Evolutionary conservation across 2,113 vertebrate species (phyloP).

Genomic region (Orthochromis indermauri): DNA sequence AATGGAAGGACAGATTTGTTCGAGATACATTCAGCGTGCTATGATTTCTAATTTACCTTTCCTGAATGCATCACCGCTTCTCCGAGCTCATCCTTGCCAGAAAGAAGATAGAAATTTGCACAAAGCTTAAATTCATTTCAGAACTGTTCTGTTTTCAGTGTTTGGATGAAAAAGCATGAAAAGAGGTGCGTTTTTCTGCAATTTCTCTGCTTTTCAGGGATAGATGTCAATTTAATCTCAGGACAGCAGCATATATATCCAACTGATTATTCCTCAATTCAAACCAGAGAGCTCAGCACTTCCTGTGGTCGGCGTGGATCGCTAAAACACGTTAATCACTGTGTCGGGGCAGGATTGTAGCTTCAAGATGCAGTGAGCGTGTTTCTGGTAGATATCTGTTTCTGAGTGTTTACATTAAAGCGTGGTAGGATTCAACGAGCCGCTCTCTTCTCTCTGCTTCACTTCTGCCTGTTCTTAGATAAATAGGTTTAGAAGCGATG

Average conservation of each 20-base stretch:
- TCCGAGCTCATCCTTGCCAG: neutral
- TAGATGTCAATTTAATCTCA: neutral
- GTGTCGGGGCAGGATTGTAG: neutral
- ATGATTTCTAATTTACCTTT: neutral
- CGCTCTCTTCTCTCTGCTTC: neutral
- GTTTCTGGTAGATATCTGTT: neutral
- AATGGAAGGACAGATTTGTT: neutral
- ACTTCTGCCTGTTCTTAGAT: neutral
- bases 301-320: neutral
- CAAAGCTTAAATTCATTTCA: neutral
- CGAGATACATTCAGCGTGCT: neutral
- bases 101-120: neutral
- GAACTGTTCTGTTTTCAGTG: neutral
- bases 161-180: neutral
- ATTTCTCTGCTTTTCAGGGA: neutral
- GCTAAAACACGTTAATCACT: accelerated
- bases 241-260: neutral
- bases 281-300: neutral
- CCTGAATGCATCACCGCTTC: neutral
- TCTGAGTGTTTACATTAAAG: neutral
- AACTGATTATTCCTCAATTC: neutral
- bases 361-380: neutral
- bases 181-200: neutral
- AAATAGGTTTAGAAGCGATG: neutral
- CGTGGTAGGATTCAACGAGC: neutral